Evolutionary conservation across 2,888 invertebrate genomes (phyloP).

Genomic region (Drosophila quinaria): DNA sequence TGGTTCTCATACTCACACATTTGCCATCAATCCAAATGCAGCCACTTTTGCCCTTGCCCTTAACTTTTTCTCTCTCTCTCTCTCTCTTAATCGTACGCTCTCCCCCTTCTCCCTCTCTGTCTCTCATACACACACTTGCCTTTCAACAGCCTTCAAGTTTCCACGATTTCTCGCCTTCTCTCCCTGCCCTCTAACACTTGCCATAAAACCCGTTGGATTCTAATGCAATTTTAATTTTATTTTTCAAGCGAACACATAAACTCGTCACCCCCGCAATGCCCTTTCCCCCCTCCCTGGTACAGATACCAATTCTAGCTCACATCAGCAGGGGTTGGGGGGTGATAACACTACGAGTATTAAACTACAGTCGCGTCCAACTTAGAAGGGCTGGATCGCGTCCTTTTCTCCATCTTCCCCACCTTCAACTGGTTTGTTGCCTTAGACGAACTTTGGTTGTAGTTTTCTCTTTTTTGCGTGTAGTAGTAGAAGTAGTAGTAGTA

Average conservation of each 20-base stretch:
- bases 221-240: slow-evolving; percentile 82
- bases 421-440: slow-evolving; percentile 18
- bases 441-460: slow-evolving; percentile 33
- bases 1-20: slow-evolving; percentile 48
- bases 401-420: neutral
- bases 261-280: slow-evolving; percentile 44
- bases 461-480: slow-evolving; percentile 30
- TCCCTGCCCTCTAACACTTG: slow-evolving; percentile 11
- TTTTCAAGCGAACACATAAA: slow-evolving; percentile 79
- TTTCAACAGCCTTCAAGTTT: slow-evolving; percentile 76
- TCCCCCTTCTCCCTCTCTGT: slow-evolving; percentile 1
- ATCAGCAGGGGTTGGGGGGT: neutral
- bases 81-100: neutral
- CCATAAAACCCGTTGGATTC: slow-evolving; percentile 75
- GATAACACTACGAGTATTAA: slow-evolving; percentile 48
- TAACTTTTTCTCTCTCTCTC: neutral
- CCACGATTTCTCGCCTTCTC: slow-evolving; percentile 44
- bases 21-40: slow-evolving; percentile 65
- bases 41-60: slow-evolving; percentile 29
- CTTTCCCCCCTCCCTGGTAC: slow-evolving; percentile 1
- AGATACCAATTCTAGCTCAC: slow-evolving; percentile 32
- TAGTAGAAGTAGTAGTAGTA: slow-evolving; percentile 49
- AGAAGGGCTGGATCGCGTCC: slow-evolving; percentile 22
- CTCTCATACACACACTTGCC: slow-evolving; percentile 25
- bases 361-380: slow-evolving; percentile 49